A percentile compares a stretch with the other conserved stretches of the same genome.
phyloP scores from a whole-genome alignment of 37 sponge, comb jelly and placozoan genomes.

The Tethya wilhelma region DNA sequence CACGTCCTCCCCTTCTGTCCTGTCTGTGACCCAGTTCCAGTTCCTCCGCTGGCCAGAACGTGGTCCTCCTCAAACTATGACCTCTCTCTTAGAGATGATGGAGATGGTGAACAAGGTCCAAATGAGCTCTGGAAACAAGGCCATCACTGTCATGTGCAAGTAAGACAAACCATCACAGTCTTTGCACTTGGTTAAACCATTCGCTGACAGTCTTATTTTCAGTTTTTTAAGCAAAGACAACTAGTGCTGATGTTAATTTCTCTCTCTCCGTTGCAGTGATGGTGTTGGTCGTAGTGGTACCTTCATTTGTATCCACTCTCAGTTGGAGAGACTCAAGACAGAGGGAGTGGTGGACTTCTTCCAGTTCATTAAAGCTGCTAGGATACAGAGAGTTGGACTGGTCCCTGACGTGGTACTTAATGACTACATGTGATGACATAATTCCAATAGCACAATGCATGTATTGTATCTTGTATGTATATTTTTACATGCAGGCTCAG shows the following conservation, averaged over 20 bases:
- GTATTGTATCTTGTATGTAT: not conserved
- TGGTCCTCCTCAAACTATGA: not conserved
- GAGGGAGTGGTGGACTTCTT: conserved; percentile 69
- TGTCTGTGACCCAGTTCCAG: conserved; percentile 2
- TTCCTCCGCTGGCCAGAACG: not conserved
- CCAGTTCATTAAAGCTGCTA: conserved; percentile 43
- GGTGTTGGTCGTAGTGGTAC: conserved; percentile 66
- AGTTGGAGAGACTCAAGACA: conserved; percentile 66
- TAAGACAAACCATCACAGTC: too few relatives aligned
- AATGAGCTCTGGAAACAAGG: not conserved
- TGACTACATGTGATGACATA: not conserved
- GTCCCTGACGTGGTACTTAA: conserved; percentile 35
- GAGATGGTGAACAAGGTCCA: not conserved
- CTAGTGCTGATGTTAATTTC: too few relatives aligned
- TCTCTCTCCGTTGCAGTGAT: too few relatives aligned
- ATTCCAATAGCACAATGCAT: not conserved
- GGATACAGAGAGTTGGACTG: conserved; percentile 38
- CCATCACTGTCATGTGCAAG: conserved; percentile 11
- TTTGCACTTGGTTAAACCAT: too few relatives aligned
- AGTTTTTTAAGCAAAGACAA: too few relatives aligned
- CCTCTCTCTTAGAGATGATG: not conserved
- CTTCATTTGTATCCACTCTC: conserved; percentile 39
- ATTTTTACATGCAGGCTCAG: not conserved
- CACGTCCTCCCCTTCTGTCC: not conserved
- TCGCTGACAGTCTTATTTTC: too few relatives aligned